Evolutionary conservation across 2,888 invertebrate genomes (phyloP), one percentile per base, ranked within the genome.

Genomic region (Bembecia ichneumoniformis): DNA sequence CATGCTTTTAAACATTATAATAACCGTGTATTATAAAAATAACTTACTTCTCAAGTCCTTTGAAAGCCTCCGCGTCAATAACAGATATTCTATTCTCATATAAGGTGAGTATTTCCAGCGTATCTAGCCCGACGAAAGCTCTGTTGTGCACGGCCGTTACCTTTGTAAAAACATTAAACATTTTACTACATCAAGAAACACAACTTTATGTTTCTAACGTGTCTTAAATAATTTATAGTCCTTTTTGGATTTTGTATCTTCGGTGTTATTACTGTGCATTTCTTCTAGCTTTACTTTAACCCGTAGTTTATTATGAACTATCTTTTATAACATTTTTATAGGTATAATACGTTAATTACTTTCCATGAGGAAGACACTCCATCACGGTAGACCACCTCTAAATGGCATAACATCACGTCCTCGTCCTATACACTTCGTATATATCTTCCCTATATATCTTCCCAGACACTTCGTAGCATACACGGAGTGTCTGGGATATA

Each of bases 121-220:
- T 95, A 67, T 94, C 94, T 60, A 96, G 87, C 0, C 96, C 96
- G 68, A 94, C 92, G 71, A 97, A 96, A 9, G 96, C 96, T 57
- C 90, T 91, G 55, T 91, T 91, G 66, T 94, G 95, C 35, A 97
- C 89, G 49, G 91, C 91, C 46, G 89, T 90, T 64, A 97, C 94
- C 83, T 86, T 55, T 10, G 62, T 14, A 40, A 5, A 14, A 40
- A 40, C 40, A 40, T 5, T 40, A n/a, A 17, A 10, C 11, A 46
- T 20, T 20, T 46, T 46, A n/a, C 46, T 20, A 46, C 40, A 14
- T 13, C 40, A 40, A 40, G 11, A 40, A 40, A 40, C n/a, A 40
- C 40, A n/a, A 13, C 14, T 40, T 40, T 14, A 40, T 40, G 13
- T 40, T 40, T 40, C 14, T 14, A 3, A 13, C 14, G 40, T 40